phyloP scores from a whole-genome alignment of 1,140 invertebrate species.

The Temnothorax nylanderi region DNA sequence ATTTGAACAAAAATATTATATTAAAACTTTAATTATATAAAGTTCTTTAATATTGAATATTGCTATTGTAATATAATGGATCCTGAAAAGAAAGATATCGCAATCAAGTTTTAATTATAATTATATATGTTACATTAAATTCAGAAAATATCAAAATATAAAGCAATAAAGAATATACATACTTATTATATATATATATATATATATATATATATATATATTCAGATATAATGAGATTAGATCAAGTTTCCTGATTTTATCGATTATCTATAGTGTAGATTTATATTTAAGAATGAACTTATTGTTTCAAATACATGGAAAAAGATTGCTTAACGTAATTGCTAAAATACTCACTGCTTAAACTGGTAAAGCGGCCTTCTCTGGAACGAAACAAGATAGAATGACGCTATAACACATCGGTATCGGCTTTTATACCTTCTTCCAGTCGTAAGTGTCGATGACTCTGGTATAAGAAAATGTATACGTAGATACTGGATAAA shows the following conservation, averaged over 20 bases:
- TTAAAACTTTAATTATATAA: background rate
- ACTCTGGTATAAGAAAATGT: background rate
- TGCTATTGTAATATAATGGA: background rate
- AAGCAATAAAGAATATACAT: background rate
- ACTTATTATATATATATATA: background rate
- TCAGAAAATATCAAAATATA: background rate
- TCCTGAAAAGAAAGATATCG: background rate
- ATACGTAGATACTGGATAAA: background rate
- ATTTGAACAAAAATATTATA: background rate
- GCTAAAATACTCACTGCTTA: constrained; percentile 22
- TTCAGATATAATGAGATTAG: background rate
- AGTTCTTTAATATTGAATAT: background rate
- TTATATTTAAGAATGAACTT: background rate
- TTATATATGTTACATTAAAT: background rate
- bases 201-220: background rate
- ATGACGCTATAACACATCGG: constrained; percentile 47
- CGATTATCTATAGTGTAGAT: background rate
- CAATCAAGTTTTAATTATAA: background rate
- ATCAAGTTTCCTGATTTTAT: background rate
- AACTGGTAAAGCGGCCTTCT: constrained; percentile 39
- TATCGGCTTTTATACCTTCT: constrained; percentile 62
- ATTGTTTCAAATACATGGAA: background rate
- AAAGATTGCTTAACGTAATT: background rate
- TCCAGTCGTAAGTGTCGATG: background rate
- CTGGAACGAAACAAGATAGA: constrained; percentile 51